Evolutionary conservation across 1,140 invertebrate genomes (phyloP).

Genomic region (Papilio polytes): DNA sequence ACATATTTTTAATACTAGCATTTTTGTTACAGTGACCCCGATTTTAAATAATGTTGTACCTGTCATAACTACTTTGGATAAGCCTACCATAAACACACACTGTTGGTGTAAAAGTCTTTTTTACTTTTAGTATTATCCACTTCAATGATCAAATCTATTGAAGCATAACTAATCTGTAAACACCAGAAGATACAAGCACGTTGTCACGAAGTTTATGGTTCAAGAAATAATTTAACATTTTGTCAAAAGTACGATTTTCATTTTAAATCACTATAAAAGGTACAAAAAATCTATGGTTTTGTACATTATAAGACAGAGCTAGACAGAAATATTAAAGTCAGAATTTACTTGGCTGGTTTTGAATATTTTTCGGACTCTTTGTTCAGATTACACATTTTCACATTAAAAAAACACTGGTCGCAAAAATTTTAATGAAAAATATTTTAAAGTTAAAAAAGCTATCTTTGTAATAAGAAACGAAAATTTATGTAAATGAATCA

Average conservation of each 20-base stretch:
- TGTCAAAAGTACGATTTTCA: neutral
- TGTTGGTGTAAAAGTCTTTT: neutral
- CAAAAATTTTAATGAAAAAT: neutral
- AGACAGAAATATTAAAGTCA: neutral
- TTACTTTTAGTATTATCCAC: constrained; percentile 3
- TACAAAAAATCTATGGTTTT: neutral
- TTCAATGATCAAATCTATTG: neutral
- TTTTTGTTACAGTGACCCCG: too few relatives aligned
- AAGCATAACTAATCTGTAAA: neutral
- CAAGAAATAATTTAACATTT: neutral
- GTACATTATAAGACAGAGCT: neutral
- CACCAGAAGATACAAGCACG: neutral
- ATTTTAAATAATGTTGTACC: neutral
- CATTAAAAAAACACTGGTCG: neutral
- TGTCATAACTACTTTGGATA: neutral
- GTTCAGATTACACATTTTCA: constrained; percentile 3
- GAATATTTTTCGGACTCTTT: constrained; percentile 16
- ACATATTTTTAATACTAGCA: too few relatives aligned
- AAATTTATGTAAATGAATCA: too few relatives aligned
- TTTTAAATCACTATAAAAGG: neutral
- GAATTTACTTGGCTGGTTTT: constrained; percentile 13
- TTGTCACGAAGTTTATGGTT: neutral
- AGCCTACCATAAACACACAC: neutral
- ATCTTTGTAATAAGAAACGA: too few relatives aligned
- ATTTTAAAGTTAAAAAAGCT: constrained; percentile 6